Evolutionary conservation across 2,888 invertebrate genomes (phyloP).

Genomic region (Argyra leucocephala): DNA sequence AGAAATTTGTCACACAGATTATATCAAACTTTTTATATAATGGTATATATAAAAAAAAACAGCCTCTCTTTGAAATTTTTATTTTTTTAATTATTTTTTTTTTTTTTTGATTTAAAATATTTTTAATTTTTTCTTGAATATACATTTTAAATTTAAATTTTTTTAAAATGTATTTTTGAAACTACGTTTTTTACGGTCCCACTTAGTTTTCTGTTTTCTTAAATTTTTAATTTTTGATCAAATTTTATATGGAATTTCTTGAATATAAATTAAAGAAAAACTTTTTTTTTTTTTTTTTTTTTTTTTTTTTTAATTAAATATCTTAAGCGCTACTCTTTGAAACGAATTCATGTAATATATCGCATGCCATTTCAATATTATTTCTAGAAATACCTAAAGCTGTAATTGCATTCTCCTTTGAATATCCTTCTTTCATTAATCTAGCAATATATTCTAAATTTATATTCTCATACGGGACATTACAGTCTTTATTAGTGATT

Average conservation of each 20-base stretch:
- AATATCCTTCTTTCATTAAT: slow-evolving; percentile 80
- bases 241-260: too few species aligned
- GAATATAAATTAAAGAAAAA: too few species aligned
- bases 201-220: neutral
- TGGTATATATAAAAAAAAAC: neutral
- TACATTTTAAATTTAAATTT: neutral
- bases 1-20: neutral
- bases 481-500: slow-evolving; percentile 45
- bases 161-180: neutral
- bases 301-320: too few species aligned
- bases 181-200: neutral
- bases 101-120: too few species aligned
- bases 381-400: slow-evolving; percentile 87
- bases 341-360: slow-evolving; percentile 85
- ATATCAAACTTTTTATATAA: neutral
- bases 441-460: slow-evolving; percentile 85
- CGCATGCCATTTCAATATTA: slow-evolving; percentile 91
- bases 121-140: neutral
- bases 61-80: neutral
- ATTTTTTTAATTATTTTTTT: neutral
- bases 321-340: slow-evolving; percentile 45
- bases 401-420: slow-evolving; percentile 80
- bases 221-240: neutral
- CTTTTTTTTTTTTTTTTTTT: too few species aligned
- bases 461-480: slow-evolving; percentile 73